These are phyloP conservation scores for Botia almorhae DNA, from an alignment of 2,797 vertebrate species.

Conservation along the genomic window DNA sequence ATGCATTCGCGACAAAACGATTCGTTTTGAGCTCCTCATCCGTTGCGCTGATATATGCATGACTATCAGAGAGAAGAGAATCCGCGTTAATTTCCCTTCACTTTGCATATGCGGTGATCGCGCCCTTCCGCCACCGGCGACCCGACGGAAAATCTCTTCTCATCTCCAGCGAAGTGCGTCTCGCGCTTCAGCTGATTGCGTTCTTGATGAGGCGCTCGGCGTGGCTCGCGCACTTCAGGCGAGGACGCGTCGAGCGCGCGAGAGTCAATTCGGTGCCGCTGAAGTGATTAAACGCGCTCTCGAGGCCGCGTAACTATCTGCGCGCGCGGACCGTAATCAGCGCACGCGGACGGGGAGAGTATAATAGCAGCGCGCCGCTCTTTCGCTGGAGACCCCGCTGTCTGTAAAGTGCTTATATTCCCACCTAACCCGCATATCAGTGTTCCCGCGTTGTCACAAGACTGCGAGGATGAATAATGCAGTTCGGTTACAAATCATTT, in stretches of 20 bases:
- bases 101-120: constrained; percentile 87
- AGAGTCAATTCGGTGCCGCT: constrained; percentile 85
- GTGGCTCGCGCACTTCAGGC: constrained; percentile 76
- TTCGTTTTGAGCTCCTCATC: constrained; percentile 33
- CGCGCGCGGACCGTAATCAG: constrained; percentile 86
- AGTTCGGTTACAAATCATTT: constrained; percentile 66
- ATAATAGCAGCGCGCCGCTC: constrained; percentile 60
- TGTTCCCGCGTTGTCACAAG: constrained; percentile 57
- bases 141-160: constrained; percentile 58
- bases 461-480: constrained; percentile 71
- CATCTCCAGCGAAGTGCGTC: constrained; percentile 69
- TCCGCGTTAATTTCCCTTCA: constrained; percentile 71
- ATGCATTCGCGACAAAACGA: constrained; percentile 41
- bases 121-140: constrained; percentile 60
- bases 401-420: constrained; percentile 75
- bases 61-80: constrained; percentile 63
- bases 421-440: constrained; percentile 57
- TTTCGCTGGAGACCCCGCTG: constrained; percentile 69
- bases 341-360: constrained; percentile 76
- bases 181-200: constrained; percentile 78
- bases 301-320: constrained; percentile 59
- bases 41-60: constrained; percentile 47
- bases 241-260: constrained; percentile 69
- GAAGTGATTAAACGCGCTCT: constrained; percentile 88
- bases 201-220: constrained; percentile 80